These are phyloP conservation scores for Hyaena hyaena DNA, from an alignment of 2,113 vertebrate genomes.

Conservation along the genomic window DNA sequence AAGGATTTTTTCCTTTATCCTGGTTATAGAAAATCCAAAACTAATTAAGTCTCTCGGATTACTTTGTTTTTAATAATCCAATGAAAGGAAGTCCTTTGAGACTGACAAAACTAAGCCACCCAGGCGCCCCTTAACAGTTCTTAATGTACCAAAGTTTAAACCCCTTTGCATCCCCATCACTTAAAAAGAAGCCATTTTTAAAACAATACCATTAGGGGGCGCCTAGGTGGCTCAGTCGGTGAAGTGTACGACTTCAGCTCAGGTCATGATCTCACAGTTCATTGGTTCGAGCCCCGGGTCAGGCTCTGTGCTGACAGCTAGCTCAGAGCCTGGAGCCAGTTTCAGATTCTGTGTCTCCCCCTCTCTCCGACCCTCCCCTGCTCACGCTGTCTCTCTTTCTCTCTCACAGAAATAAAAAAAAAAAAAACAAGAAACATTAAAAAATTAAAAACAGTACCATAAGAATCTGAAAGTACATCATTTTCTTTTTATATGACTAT, in stretches of 20 bases:
- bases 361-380: no score
- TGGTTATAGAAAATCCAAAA: background rate
- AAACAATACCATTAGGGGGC: background rate
- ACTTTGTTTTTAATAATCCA: background rate
- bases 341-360: no score
- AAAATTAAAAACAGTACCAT: background rate
- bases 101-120: background rate
- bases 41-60: background rate
- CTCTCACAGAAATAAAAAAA: no score
- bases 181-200: background rate
- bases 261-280: no score
- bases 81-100: background rate
- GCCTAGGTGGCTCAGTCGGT: no score
- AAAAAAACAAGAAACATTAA: no score
- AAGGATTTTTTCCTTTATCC: background rate
- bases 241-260: no score
- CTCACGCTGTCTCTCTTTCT: no score
- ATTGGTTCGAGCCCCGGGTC: no score
- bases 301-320: no score
- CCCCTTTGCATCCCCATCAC: background rate
- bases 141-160: no score
- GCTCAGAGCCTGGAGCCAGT: no score
- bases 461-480: background rate
- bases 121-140: background rate
- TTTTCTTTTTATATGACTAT: background rate